Percentiles rank a stretch among this genome's conserved stretches.
phyloP scores from a whole-genome alignment of 2,888 invertebrate species.

The Stomorhina lunata region DNA sequence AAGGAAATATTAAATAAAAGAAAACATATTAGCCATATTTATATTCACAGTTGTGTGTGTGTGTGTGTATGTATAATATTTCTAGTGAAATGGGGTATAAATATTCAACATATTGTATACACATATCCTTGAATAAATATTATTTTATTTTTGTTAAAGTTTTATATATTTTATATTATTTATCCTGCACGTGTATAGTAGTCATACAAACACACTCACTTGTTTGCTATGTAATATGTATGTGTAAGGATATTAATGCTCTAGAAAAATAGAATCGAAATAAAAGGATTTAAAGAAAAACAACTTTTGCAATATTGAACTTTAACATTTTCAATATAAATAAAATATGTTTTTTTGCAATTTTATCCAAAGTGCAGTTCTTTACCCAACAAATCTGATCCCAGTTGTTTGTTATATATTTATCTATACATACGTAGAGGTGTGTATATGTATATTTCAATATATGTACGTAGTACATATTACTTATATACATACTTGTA shows the following conservation, averaged over 20 bases:
- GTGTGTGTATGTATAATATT: too few relatives aligned
- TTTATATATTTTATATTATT: background rate
- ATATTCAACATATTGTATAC: background rate
- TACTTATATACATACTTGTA: too few relatives aligned
- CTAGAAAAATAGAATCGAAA: background rate
- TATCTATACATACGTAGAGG: too few relatives aligned
- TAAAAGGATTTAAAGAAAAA: background rate
- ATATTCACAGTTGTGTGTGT: background rate
- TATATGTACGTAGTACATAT: too few relatives aligned
- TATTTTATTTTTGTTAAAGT: background rate
- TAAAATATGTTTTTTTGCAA: background rate
- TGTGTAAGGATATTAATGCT: background rate
- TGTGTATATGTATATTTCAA: too few relatives aligned
- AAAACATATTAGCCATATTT: slow-evolving; percentile 1
- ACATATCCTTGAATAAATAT: background rate
- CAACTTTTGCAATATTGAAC: slow-evolving; percentile 21
- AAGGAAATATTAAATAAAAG: background rate
- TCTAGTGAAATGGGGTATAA: background rate
- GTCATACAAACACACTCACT: too few relatives aligned
- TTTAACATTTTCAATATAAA: slow-evolving; percentile 24
- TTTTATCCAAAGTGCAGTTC: background rate
- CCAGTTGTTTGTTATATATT: too few relatives aligned
- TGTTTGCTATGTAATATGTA: background rate
- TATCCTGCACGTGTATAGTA: background rate
- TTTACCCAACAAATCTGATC: too few relatives aligned